Evolutionary conservation across 2,113 vertebrate species (phyloP).

Genomic region (Dromiciops gliroides): DNA sequence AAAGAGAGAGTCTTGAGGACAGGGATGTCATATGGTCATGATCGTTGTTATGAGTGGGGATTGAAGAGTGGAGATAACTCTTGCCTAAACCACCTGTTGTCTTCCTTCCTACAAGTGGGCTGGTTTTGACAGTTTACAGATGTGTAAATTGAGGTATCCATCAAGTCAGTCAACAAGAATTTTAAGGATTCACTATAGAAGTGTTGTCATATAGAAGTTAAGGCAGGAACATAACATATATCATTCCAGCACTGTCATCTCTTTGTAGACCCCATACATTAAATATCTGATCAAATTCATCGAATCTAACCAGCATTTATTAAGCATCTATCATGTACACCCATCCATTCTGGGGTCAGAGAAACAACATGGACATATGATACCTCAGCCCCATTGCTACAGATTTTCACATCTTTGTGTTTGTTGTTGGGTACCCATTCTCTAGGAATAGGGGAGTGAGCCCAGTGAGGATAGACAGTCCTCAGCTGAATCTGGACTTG

Average conservation of each 20-base stretch:
- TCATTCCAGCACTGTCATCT: not conserved
- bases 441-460: not conserved
- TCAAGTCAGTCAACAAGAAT: not conserved
- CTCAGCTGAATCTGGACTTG: not conserved
- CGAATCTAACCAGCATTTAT: not conserved
- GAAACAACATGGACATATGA: not conserved
- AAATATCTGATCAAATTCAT: not conserved
- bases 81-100: not conserved
- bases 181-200: not conserved
- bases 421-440: not conserved
- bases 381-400: not conserved
- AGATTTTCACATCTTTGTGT: not conserved
- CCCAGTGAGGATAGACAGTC: not conserved
- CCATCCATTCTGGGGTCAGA: not conserved
- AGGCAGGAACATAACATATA: not conserved
- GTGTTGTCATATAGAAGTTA: not conserved
- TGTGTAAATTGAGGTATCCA: not conserved
- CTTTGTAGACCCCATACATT: not conserved
- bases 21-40: not conserved
- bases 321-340: not conserved
- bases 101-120: not conserved
- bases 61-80: not conserved
- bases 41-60: not conserved
- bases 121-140: not conserved
- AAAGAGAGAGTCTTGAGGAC: not conserved